phyloP scores from a whole-genome alignment of 2,797 vertebrate species.

The Petrocephalus sullivani region DNA sequence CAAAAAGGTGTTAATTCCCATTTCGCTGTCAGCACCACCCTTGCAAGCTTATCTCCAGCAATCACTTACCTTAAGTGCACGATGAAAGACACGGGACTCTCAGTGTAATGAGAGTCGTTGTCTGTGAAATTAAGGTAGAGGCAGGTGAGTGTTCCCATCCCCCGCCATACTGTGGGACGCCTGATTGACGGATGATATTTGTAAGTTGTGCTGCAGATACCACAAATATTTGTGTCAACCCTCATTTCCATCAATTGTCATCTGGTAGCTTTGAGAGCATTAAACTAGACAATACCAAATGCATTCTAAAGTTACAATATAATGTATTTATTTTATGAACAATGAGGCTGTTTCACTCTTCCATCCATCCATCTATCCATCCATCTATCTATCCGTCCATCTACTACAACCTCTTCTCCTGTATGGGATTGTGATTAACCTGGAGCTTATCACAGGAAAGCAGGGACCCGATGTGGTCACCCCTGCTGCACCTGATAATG shows the following conservation, averaged over 20 bases:
- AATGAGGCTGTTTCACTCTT: not conserved
- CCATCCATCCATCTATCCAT: not conserved
- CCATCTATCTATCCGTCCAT: not conserved
- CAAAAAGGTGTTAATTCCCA: slow-evolving; percentile 21
- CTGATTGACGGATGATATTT: not conserved
- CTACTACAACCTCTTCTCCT: not conserved
- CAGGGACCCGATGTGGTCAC: not conserved
- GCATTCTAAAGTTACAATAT: not conserved
- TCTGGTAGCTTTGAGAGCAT: not conserved
- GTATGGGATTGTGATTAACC: not conserved
- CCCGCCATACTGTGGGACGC: not conserved
- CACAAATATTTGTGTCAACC: not conserved
- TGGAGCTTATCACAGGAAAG: not conserved
- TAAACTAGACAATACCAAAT: not conserved
- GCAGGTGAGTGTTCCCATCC: not conserved
- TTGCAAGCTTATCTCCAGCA: slow-evolving; percentile 19
- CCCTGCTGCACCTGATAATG: not conserved
- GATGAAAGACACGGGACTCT: slow-evolving; percentile 13
- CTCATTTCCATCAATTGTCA: not conserved
- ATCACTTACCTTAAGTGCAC: slow-evolving; percentile 20
- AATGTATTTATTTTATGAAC: not conserved
- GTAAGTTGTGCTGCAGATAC: not conserved
- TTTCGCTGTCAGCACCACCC: slow-evolving; percentile 21
- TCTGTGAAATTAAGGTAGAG: not conserved
- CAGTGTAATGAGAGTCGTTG: slow-evolving; percentile 17